Evolutionary conservation across 2,113 vertebrate species (phyloP), one percentile per base, ranked within the genome.

Genomic region (Periophthalmus modestus): DNA sequence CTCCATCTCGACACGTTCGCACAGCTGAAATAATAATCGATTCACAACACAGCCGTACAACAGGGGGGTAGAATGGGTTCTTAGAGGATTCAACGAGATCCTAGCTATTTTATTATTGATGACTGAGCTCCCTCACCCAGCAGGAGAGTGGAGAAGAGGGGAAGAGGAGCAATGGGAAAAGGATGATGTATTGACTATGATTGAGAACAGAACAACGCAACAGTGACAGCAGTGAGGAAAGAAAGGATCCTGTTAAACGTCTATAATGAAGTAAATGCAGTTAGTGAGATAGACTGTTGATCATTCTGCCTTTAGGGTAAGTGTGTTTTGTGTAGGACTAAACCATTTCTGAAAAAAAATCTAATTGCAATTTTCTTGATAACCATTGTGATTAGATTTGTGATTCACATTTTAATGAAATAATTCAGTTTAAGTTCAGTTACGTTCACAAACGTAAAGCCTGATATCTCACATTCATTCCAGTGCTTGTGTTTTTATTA

Each of bases 51-150:
- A 79, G 71, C 80, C 80, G 75, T 89, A 87, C 80, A 91, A 89
- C 84, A n/a, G 83, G 75, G 68, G 69, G 68, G 69, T 59, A 75
- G 80, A 78, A 63, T 34, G 61, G 72, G 72, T 92, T 93, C 90
- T 90, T 89, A 84, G 73, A 89, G 89, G 93, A 92, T 92, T 91
- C 78, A 86, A 84, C 91, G 90, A 89, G 86, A 85, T 89, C 90
- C 79, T 79, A 74, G 43, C 7, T 59, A 33, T 46, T 92, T 39
- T 72, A 90, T 92, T 86, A 93, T 93, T 92, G 50, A 93, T 85
- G 83, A 87, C 66, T 21, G 0, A 43, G 71, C 75, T 83, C 57
- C 83, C 63, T 69, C 66, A 11, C 5, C 9, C 81, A 73, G 75
- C 0, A 65, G 71, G 83, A 75, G 12, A 74, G 73, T 75, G 75